Evolutionary conservation across 2,113 vertebrate genomes (phyloP), one percentile per base, ranked within the genome.

Genomic region (Brevimyrus niger): DNA sequence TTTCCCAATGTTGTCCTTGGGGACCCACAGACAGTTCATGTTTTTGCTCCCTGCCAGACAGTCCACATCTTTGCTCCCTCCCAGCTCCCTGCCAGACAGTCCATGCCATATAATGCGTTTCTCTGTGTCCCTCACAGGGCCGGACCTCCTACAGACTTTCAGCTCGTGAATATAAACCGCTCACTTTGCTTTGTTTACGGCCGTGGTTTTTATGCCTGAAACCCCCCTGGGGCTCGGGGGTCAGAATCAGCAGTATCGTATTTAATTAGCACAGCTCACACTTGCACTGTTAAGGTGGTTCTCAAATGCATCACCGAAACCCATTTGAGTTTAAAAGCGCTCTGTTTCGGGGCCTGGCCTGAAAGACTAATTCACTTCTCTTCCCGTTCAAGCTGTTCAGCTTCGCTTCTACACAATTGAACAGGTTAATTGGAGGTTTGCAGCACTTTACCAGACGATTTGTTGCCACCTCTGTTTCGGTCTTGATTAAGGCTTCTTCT

Each of bases 191-290:
- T 91, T 90, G 89, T 91, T 92, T 92, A 89, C 51, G n/a, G 84
- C 55, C 23, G 35, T 42, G 85, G 89, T 89, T 61, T 91, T 80
- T 87, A 89, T 86, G 88, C 65, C 42, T 76, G 44, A 35, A 48
- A 27, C 84, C 82, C 82, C 82, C 84, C 47, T 53, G 46, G 91
- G 89, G 87, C 87, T 48, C 82, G 10, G 17, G 44, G 65, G 50
- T 42, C 19, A 65, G 31, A 89, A 89, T 91, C 85, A 88, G 50
- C 46, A 82, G 69, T 89, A 84, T 42, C 87, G 87, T 88, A 89
- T 89, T 91, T 91, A 92, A 92, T 92, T 90, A 90, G 89, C 87
- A 87, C 53, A 80, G 87, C 86, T 84, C 51, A 58, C 88, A 89
- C 53, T 85, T 87, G 47, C 85, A 48, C 50, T 61, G 35, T 53